A percentile compares a stretch with the other conserved stretches of the same genome.
phyloP scores from a whole-genome alignment of 2,113 vertebrate genomes.

The Macquaria australasica region DNA sequence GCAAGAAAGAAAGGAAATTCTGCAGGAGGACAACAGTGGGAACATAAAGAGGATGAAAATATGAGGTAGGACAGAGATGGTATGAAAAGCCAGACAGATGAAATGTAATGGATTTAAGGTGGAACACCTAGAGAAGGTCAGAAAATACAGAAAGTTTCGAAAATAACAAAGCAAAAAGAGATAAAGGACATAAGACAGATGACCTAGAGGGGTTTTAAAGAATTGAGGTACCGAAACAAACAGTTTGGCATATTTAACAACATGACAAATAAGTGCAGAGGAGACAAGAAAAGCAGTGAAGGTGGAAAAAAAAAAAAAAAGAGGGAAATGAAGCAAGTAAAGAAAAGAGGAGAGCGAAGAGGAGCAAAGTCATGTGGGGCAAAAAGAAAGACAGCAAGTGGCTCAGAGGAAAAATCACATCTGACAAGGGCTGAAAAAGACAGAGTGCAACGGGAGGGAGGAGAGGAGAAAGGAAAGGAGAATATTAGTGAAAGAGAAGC shows the following conservation, averaged over 20 bases:
- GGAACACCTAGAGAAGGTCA: slow-evolving; percentile 13
- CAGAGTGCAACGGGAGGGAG: neutral
- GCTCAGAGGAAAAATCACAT: slow-evolving; percentile 52
- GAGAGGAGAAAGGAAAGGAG: slow-evolving; percentile 1
- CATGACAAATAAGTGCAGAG: slow-evolving; percentile 23
- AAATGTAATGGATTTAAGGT: slow-evolving; percentile 11
- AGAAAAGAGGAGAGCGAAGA: neutral
- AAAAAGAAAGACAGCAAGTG: slow-evolving; percentile 23
- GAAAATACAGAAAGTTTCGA: neutral
- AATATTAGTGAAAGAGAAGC: slow-evolving; percentile 17
- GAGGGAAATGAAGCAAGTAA: slow-evolving; percentile 1
- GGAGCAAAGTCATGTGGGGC: slow-evolving; percentile 18
- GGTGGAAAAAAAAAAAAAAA: neutral
- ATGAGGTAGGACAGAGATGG: neutral
- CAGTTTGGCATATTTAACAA: slow-evolving; percentile 31
- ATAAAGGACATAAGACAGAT: neutral
- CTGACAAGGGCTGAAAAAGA: slow-evolving; percentile 43
- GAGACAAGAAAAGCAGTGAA: slow-evolving; percentile 9
- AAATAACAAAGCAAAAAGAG: neutral
- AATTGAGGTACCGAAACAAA: slow-evolving; percentile 8
- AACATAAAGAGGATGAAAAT: slow-evolving; percentile 23
- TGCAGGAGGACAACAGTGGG: neutral
- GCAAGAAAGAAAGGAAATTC: neutral
- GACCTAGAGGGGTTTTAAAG: neutral
- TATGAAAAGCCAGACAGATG: neutral